These are phyloP conservation scores for Bombyx mandarina DNA, from an alignment of 1,140 invertebrate species.

Conservation along the genomic window DNA sequence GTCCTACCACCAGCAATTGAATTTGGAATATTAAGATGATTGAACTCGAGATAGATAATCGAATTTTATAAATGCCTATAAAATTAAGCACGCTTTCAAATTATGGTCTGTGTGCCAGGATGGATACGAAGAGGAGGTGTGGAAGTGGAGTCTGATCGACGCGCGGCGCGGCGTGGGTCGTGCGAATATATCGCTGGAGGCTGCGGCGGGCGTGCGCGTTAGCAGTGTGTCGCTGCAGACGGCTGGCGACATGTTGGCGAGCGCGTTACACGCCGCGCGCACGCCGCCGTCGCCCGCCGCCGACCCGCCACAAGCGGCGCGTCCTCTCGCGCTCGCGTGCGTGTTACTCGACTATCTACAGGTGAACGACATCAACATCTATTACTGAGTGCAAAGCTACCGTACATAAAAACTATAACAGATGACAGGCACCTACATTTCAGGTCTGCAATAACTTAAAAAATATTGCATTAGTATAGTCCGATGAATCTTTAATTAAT, in stretches of 20 bases:
- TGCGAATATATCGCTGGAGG: slow-evolving; percentile 34
- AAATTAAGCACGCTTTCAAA: neutral
- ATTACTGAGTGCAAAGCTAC: neutral
- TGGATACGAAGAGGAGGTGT: slow-evolving; percentile 47
- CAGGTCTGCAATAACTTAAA: too few relatives aligned
- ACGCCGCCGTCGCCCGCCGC: slow-evolving; percentile 34
- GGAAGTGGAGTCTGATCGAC: slow-evolving; percentile 46
- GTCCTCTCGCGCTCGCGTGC: slow-evolving; percentile 45
- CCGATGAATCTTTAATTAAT: too few relatives aligned
- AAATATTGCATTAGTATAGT: too few relatives aligned
- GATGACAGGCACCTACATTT: too few relatives aligned
- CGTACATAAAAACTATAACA: too few relatives aligned
- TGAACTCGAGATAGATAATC: too few relatives aligned
- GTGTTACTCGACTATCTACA: slow-evolving; percentile 54
- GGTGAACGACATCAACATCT: slow-evolving; percentile 21
- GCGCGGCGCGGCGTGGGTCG: slow-evolving; percentile 36
- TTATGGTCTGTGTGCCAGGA: slow-evolving; percentile 23
- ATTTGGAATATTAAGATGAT: neutral
- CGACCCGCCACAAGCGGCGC: slow-evolving; percentile 39
- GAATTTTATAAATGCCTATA: neutral
- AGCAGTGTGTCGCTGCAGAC: slow-evolving; percentile 28
- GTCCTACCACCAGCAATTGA: neutral
- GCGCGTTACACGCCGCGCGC: slow-evolving; percentile 31
- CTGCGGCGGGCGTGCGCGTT: slow-evolving; percentile 29
- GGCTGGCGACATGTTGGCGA: slow-evolving; percentile 45